phyloP scores from a whole-genome alignment of 2,888 invertebrate species.

The Netelia melanura region DNA sequence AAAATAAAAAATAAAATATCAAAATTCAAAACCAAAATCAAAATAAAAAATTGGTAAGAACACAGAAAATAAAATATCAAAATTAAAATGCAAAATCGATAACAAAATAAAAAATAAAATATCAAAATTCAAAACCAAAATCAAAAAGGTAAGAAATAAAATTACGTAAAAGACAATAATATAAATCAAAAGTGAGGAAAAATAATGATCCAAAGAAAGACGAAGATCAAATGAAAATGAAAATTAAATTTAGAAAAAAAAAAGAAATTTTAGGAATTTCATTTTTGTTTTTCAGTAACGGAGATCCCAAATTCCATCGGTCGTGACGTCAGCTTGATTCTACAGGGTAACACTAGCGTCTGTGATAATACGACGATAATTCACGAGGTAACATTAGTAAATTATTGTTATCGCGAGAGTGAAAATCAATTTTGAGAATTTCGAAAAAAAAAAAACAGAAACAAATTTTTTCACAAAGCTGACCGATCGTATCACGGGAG shows the following conservation, averaged over 20 bases:
- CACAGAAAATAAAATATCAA: too few species aligned
- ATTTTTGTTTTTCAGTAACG: conserved; percentile 81
- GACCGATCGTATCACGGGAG: conserved; percentile 77
- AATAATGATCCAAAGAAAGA: neutral
- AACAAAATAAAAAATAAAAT: too few species aligned
- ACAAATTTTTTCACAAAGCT: conserved; percentile 73
- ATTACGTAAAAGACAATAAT: too few species aligned
- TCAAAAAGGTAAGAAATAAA: too few species aligned
- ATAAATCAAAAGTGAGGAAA: neutral
- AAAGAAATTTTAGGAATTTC: conserved; percentile 27
- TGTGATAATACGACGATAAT: conserved; percentile 85
- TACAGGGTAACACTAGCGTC: conserved; percentile 82
- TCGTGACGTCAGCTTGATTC: conserved; percentile 85
- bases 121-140: too few species aligned
- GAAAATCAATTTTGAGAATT: conserved; percentile 36
- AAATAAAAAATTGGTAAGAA: too few species aligned
- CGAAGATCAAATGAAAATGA: too few species aligned
- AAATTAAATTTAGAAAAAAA: neutral
- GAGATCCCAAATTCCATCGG: conserved; percentile 85
- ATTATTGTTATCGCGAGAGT: neutral
- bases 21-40: too few species aligned
- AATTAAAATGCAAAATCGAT: too few species aligned
- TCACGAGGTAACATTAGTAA: conserved; percentile 78
- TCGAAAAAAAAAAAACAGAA: neutral
- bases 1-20: too few species aligned